A percentile compares a stretch with the other conserved stretches of the same genome.
Evolutionary conservation across 1,140 invertebrate species (phyloP).

Genomic region (Drosophila leontia): DNA sequence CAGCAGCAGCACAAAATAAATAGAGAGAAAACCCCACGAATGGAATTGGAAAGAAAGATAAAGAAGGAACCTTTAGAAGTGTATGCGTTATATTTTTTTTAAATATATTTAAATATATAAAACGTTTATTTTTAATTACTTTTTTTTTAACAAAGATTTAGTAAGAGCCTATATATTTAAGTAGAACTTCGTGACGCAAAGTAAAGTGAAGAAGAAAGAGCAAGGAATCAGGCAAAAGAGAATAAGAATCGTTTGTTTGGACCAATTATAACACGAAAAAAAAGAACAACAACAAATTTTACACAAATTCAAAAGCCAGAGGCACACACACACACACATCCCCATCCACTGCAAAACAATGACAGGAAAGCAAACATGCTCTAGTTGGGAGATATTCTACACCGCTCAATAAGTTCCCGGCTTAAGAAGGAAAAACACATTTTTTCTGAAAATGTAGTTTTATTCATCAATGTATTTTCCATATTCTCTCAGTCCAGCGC

Average conservation of each 20-base stretch:
- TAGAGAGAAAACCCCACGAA: slow-evolving; percentile 22
- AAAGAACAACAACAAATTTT: slow-evolving; percentile 5
- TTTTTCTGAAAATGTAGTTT: too few species aligned
- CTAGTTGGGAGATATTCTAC: slow-evolving; percentile 10
- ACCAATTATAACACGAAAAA: slow-evolving; percentile 14
- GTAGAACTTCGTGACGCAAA: slow-evolving; percentile 17
- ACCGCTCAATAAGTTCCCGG: too few species aligned
- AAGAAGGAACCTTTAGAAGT: slow-evolving; percentile 37
- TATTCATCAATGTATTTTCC: too few species aligned
- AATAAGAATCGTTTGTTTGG: slow-evolving; percentile 16
- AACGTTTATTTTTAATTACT: slow-evolving; percentile 51
- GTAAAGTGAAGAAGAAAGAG: slow-evolving; percentile 6
- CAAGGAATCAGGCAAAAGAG: slow-evolving; percentile 21
- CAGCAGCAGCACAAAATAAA: slow-evolving; percentile 6
- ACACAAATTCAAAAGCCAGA: background rate
- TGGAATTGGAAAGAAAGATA: slow-evolving; percentile 29
- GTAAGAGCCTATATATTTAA: slow-evolving; percentile 63
- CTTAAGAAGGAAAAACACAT: too few species aligned
- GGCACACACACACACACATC: background rate
- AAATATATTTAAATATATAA: slow-evolving; percentile 52
- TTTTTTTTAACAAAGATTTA: slow-evolving; percentile 60
- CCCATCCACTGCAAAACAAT: background rate
- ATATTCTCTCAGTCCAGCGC: too few species aligned
- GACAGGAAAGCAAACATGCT: slow-evolving; percentile 5
- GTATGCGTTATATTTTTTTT: slow-evolving; percentile 57